Conservation (phyloP, 92 coral and sea anemone genomes). For the Palythoa caribaeorum region DNA sequence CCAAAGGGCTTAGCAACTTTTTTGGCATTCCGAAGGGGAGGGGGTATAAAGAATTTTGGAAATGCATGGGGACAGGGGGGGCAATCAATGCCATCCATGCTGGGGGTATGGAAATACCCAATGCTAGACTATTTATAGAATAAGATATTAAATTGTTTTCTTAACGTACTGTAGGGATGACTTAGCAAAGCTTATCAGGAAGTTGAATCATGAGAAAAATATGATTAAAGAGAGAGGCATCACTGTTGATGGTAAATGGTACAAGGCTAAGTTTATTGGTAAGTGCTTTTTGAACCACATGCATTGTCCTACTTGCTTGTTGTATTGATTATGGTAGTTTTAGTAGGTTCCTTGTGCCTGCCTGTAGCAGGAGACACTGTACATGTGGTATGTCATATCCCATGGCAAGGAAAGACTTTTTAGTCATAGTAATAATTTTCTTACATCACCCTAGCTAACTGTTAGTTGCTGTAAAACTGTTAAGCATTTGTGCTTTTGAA, state of each 20-base stretch:
- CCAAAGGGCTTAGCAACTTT: neutral
- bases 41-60: neutral
- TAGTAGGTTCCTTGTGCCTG: neutral
- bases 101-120: neutral
- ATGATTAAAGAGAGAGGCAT: constrained; percentile 43
- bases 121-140: neutral
- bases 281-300: constrained; percentile 1
- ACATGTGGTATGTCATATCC: neutral
- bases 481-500: constrained; percentile 2
- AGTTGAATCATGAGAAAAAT: constrained; percentile 31
- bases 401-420: neutral
- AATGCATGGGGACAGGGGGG: neutral
- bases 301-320: neutral
- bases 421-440: neutral
- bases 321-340: neutral
- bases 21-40: constrained; percentile 17
- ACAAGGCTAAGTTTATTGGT: constrained; percentile 31
- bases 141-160: constrained; percentile 6
- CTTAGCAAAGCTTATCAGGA: constrained; percentile 11
- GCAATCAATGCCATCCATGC: neutral
- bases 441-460: neutral
- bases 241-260: constrained; percentile 41
- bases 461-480: neutral
- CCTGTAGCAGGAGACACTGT: neutral
- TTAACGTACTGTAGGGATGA: constrained; percentile 1